phyloP scores from a whole-genome alignment of 2,113 vertebrate genomes.

The Zapus hudsonius region DNA sequence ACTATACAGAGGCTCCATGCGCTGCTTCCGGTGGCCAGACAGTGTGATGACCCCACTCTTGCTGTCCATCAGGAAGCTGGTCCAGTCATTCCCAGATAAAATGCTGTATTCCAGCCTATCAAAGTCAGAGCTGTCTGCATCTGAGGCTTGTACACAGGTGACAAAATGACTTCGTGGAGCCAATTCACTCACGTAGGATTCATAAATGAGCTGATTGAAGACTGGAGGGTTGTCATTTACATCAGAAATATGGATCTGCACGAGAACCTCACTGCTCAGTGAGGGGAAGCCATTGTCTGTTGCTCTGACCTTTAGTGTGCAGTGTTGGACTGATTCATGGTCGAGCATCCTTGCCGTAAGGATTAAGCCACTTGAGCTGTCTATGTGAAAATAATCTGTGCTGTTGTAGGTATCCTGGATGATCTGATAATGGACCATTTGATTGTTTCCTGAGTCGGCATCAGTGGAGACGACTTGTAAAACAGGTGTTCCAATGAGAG shows the following conservation, averaged over 20 bases:
- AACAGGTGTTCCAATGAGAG: conserved; percentile 96
- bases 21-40: conserved; percentile 92
- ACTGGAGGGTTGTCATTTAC: conserved; percentile 96
- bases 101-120: conserved; percentile 94
- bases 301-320: conserved; percentile 92
- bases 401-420: conserved; percentile 94
- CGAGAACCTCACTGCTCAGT: conserved; percentile 92
- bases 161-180: conserved; percentile 96
- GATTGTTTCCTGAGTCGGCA: conserved; percentile 94
- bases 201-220: conserved; percentile 97
- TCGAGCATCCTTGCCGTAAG: conserved; percentile 96
- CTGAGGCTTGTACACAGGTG: conserved; percentile 96
- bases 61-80: conserved; percentile 94
- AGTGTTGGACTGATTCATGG: conserved; percentile 92
- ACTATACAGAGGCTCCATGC: conserved; percentile 94
- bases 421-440: conserved; percentile 93
- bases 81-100: conserved; percentile 95
- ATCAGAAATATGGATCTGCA: conserved; percentile 92
- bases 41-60: conserved; percentile 92
- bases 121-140: conserved; percentile 94
- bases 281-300: conserved; percentile 95
- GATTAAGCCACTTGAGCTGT: conserved; percentile 95
- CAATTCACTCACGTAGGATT: conserved; percentile 95
- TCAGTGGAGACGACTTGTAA: conserved; percentile 94
- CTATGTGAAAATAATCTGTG: conserved; percentile 97